Base-by-base conservation (phyloP, 2,113 vertebrate genomes). In the Spheniscus mendiculus region DNA sequence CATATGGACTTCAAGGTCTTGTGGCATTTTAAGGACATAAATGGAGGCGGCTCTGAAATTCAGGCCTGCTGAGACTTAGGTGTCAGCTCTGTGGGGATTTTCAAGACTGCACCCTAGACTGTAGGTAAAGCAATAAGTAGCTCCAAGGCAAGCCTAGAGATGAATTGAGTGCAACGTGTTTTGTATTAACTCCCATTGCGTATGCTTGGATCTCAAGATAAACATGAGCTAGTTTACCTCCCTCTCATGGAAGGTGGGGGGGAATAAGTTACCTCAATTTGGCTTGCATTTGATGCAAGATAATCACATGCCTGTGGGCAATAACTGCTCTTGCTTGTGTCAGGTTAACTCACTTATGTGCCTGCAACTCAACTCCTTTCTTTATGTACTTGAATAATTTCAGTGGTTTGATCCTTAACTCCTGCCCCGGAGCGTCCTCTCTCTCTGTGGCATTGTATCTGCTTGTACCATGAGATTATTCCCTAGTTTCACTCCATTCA, bases 171-270 rank as follows among this genome's bases (percentile, higher is more conserved):
- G 32, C 4, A 8, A 4, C 0, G 0, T 80, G n/a, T 44, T 81
- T 91, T 81, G 10, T 71, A 30, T 70, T 77, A 74, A 50, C 30
- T 76, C 19, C 40, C 17, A 14, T 12, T 49, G 29, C 56, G 23
- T 61, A 61, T 59, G 30, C 73, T 89, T 87, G 52, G 59, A 92
- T 94, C 77, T 76, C 36, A n/a, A 95, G 87, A 67, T 87, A 93
- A 89, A 47, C 22, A 2, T 40, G 38, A 87, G 17, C n/a, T 93
- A 16, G 49, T 69, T 87, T 69, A 63, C 62, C 49, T 90, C 82
- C 65, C 52, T 40, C 5, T 84, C 1, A 0, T 59, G 49, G 81
- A 89, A 74, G 81, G 42, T 74, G 47, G 71, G 13, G 18, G 61
- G 80, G 27, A 72, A 63, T n/a, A 82, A 67, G 12, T 52, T 74